Evolutionary conservation across 2,113 vertebrate genomes (phyloP), one percentile per base, ranked within the genome.

Genomic region (Mustelus asterias): DNA sequence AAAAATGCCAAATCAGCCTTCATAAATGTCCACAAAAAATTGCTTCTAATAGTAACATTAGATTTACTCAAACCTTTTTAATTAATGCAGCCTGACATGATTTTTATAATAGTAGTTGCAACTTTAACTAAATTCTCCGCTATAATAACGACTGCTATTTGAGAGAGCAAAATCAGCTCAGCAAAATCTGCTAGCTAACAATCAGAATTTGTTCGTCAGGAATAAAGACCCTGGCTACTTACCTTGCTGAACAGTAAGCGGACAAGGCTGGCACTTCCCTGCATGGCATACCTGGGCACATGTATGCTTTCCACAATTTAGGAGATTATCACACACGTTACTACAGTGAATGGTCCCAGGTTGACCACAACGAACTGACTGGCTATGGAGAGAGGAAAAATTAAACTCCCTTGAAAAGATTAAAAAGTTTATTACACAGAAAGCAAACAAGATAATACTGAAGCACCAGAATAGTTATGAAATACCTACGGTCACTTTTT

Each of bases 361-460:
- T 33, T 99, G 99, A 95, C 99, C 98, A 96, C 99, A 99, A 96
- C 99, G 99, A 97, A 99, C 98, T 20, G 98, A 99, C 95, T 99
- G 98, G 97, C 99, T 99, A 95, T n/a, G n/a, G 3, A 63, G 24
- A 33, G 29, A n/a, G 58, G 70, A 69, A 96, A 33, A 63, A 88
- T 24, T 69, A 70, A 69, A 70, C 11, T 37, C 65, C 16, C 26
- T 24, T 89, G 37, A 83, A 58, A 90, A 26, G 88, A n/a, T 90
- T 94, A 9, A 94, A 10, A 67, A 94, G 41, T 13, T 11, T 67
- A 44, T 10, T 44, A 29, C 29, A 58, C 24, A 72, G 26, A 90
- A 90, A 16, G 33, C 6, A 95, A 48, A 93, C 29, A 67, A 48
- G 29, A 54, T 10, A 95, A 33, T 2, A 95, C 14, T 48, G 69